Base-by-base conservation (phyloP, 2,113 vertebrate genomes). In the Chloropsis cyanopogon region DNA sequence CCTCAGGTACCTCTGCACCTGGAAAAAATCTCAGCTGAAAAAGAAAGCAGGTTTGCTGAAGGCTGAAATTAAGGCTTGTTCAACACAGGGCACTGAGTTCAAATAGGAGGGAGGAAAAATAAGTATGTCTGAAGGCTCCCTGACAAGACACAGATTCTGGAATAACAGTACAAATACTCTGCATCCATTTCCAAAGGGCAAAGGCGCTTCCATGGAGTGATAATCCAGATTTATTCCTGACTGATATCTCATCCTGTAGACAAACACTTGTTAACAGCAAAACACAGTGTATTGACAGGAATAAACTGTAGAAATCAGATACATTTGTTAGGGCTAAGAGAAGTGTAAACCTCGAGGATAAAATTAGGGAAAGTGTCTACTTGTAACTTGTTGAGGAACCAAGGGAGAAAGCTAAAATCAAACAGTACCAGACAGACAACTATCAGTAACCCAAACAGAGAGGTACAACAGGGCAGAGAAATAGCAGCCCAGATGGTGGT, bases 401-500 rank as follows among this genome's bases (percentile, higher is more conserved):
- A 70, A 87, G 60, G 33, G 39, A 95, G 71, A 95, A 93, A 91
- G 54, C 83, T 73, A 94, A 95, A 94, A 84, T 90, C 94, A 95
- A 96, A 77, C 90, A 94, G 81, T 80, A 96, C 80, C 84, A 95
- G 87, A 89, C 82, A 93, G 79, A 95, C 47, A 95, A 93, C 73
- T 94, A 94, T 85, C 94, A 95, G 88, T 93, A 90, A 95, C 88
- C 83, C 94, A 95, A 94, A 92, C 81, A 89, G 88, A 93, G 77
- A 95, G 83, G 85, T 96, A 82, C 95, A 94, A 95, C 93, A 96
- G 93, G 96, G 81, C 86, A 88, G 64, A 92, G 83, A 92, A 90
- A 92, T 87, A 95, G 95, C 94, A 84, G 79, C 84, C 90, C 96
- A 97, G 94, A 96, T 97, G 94, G 95, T 92, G 90, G 89, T 95